Base-by-base conservation (phyloP, 1,140 invertebrate genomes). In the Sminthurinus signatus region DNA sequence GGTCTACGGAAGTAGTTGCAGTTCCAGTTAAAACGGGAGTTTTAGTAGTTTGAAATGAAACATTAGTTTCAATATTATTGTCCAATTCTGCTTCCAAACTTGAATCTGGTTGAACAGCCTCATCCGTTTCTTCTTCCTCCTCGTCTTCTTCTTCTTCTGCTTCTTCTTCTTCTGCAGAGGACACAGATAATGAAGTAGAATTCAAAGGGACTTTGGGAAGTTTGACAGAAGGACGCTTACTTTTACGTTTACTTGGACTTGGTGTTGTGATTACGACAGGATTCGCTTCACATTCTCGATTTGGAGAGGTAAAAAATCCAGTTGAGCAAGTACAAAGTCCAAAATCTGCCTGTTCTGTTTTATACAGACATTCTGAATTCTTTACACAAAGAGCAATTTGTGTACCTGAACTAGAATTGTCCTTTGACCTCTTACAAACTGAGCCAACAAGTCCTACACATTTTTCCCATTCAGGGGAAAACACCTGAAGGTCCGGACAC, bases 381-480 rank as follows among this genome's bases (percentile, higher is more conserved):
- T 52, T 25, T 10, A 28, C 25, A 29, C 50, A 52, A 8, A 48
- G 5, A n/a, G n/a, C n/a, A n/a, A n/a, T n/a, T n/a, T n/a, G n/a
- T n/a, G n/a, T n/a, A n/a, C n/a, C n/a, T n/a, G n/a, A n/a, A 15
- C 15, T 36, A 2, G 50, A 25, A 28, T 25, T 14, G n/a, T 48
- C 44, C 27, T 52, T 25, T 8, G 25, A 14, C 32, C 32, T 36
- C 32, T 15, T 15, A 23, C 50, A 52, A 27, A 52, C 23, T 10
- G 50, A 52, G 10, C 50, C 50, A 2, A 28, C 50, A 2, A 52
- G 19, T 23, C 50, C 50, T 10, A 52, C 50, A 52, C 50, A 52
- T 28, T 52, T 52, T 8, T 28, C 50, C 3, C 12, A 28, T n/a
- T 52, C 27, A 5, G 12, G 5, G 5, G 50, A 52, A 52, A 52